Base-by-base conservation (phyloP, 2,113 vertebrate genomes). In the Daubentonia madagascariensis region DNA sequence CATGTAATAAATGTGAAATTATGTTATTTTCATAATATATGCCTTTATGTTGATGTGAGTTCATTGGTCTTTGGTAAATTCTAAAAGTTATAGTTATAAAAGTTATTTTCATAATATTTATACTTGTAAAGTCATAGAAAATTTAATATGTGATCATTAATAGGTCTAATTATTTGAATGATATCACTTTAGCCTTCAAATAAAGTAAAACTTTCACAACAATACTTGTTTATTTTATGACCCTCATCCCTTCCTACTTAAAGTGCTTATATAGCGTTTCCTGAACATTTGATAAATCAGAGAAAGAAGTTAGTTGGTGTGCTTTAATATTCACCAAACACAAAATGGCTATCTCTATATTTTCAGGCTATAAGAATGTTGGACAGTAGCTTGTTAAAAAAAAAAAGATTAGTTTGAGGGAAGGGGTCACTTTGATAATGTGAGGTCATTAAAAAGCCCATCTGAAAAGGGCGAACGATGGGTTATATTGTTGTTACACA, bases 91-190 rank as follows among this genome's bases (percentile, higher is more conserved):
- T 22, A 78, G 32, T 65, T 85, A 7, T 86, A 72, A 90, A 68
- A 87, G 8, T 0, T 63, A 65, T 87, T 95, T 95, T 91, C 6
- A 80, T 63, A 67, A 43, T 59, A 83, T 73, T 85, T 80, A 16
- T 85, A 68, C 13, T 48, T 87, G 0, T 67, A 70, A 61, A 37
- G 4, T 35, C 43, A 11, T 70, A 3, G 35, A 90, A 92, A 81
- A 80, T 70, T 67, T 65, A 68, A 59, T 48, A 37, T 25, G 35
- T 63, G 12, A 54, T 35, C 0, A 23, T 85, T 28, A 63, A 79
- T 40, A 70, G 48, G 85, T 52, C 61, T 73, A 93, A 83, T 91
- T 6, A 79, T 73, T 94, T 92, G 83, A 96, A 85, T 80, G n/a
- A 40, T 40, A 48, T 63, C 9, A 52, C 54, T 35, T 12, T 83